A percentile compares a stretch with the other conserved stretches of the same genome.
Evolutionary conservation across 2,888 invertebrate genomes (phyloP).

Genomic region (Scaptomyza caliginosa): DNA sequence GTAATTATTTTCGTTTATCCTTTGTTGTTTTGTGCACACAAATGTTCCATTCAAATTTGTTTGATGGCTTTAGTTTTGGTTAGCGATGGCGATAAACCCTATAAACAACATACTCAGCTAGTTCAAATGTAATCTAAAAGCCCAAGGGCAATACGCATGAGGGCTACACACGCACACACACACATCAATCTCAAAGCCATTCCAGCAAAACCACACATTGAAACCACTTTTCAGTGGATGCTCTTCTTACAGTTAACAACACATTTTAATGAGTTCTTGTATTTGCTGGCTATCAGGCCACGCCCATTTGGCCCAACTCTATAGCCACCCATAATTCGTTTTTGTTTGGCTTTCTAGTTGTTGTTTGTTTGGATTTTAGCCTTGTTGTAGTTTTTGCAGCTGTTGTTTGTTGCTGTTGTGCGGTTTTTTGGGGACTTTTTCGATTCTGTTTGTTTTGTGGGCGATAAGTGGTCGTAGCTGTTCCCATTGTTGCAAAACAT

Average conservation of each 20-base stretch:
- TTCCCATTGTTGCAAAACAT: slow-evolving; percentile 29
- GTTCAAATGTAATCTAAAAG: slow-evolving; percentile 38
- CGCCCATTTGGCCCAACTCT: slow-evolving; percentile 16
- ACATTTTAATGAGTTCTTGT: slow-evolving; percentile 70
- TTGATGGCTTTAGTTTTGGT: slow-evolving; percentile 37
- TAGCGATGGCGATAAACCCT: slow-evolving; percentile 41
- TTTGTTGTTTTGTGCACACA: slow-evolving; percentile 11
- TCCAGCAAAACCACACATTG: slow-evolving; percentile 29
- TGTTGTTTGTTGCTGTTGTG: slow-evolving; percentile 35
- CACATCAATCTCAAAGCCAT: slow-evolving; percentile 36
- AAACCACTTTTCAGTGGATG: slow-evolving; percentile 46
- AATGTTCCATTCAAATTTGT: slow-evolving; percentile 31
- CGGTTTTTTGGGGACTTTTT: slow-evolving; percentile 59
- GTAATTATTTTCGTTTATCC: slow-evolving; percentile 15
- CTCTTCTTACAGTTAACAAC: slow-evolving; percentile 46
- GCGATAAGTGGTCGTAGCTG: slow-evolving; percentile 65
- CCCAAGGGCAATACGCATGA: slow-evolving; percentile 15
- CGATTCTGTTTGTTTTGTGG: slow-evolving; percentile 74
- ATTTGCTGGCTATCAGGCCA: slow-evolving; percentile 25
- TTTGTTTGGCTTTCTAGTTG: slow-evolving; percentile 51
- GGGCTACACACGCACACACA: slow-evolving; percentile 10
- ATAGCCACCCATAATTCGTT: slow-evolving; percentile 51
- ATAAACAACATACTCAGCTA: slow-evolving; percentile 49
- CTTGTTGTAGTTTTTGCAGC: slow-evolving; percentile 18
- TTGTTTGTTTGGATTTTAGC: slow-evolving; percentile 30